Base-by-base conservation (phyloP, 2,113 vertebrate species). In the Euleptes europaea region DNA sequence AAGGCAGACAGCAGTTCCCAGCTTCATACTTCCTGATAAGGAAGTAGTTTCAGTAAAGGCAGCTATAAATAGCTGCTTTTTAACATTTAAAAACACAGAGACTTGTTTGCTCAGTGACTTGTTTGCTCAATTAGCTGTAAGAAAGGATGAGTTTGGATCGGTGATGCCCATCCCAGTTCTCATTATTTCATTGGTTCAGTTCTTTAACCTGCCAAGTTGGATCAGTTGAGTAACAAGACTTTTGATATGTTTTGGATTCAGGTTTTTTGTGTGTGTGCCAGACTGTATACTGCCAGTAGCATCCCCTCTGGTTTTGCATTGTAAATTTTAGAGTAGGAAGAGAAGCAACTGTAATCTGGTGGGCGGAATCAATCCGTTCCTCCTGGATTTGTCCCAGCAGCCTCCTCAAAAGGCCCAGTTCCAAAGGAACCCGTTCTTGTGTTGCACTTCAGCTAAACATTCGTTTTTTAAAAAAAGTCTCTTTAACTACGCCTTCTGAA, bases 11-110 rank as follows among this genome's bases (percentile, higher is more conserved):
- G 93, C 95, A 94, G 94, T 96, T 96, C 95, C 94, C 91, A 95
- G 93, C 95, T 94, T 90, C 90, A 76, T 92, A 90, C 92, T 96
- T 96, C 96, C 96, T 94, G 94, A 97, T 96, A 96, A 97, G 96
- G 96, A 97, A 96, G 90, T 71, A 49, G 85, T 91, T 96, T 89
- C 92, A 94, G 95, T 95, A 95, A 96, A 95, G 90, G 93, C 79
- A 94, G 91, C 95, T 97, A 96, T 96, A 96, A 97, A 96, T 96
- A 96, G 94, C 87, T 90, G 49, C 71, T 86, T 91, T 90, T 92
- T 88, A 44, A 88, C 90, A 92, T 91, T 91, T 54, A 89, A 89
- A 94, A 90, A 93, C 49, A 71, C 49, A 91, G 84, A 91, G 86
- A 90, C 90, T 86, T 93, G 90, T 93, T 94, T 93, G 91, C 84